Evolutionary conservation across 1,140 invertebrate species (phyloP), one percentile per base, ranked within the genome.

Genomic region (Drosophila dunni): DNA sequence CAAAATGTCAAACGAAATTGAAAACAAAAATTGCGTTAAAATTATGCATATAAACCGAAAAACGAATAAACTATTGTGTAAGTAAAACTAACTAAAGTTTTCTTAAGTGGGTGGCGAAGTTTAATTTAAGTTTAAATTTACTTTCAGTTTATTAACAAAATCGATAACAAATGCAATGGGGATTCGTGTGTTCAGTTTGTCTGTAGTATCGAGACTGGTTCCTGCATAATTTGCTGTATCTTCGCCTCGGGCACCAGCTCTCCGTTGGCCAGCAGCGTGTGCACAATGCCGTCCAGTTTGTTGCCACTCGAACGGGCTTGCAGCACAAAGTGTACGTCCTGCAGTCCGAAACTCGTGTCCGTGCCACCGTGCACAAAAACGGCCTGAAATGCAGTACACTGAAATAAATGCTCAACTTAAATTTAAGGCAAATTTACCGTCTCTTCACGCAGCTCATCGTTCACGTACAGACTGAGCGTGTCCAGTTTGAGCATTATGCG

Each of bases 291-390:
- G 42, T 91, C 89, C 29, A 68, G 89, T 70, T 92, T 92, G 64
- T 91, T 91, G 67, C 92, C 91, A 75, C 92, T 92, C 15, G 86
- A 91, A 46, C 92, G 81, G 36, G 91, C 91, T 65, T 91, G 83
- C 10, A 92, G 62, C 20, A 91, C 62, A 63, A 92, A 92, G 44
- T 84, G 75, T 40, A 76, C 82, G 38, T 84, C 90, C 70, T 92
- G 78, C 42, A 88, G 70, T 38, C 61, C 90, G 91, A 97, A 97
- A 79, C 96, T 94, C 4, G 96, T 97, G 91, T 96, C 95, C n/a
- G 96, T 97, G 44, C 97, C 97, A 64, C 95, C 94, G 60, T 97
- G 95, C 7, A 95, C 95, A 92, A 97, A 97, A 86, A 95, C 95
- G 46, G 95, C 96, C 95, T 97, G 91, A 93, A 92, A 76, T 33